Evolutionary conservation across 2,113 vertebrate genomes (phyloP), one percentile per base, ranked within the genome.

Genomic region (Nematolebias whitei): DNA sequence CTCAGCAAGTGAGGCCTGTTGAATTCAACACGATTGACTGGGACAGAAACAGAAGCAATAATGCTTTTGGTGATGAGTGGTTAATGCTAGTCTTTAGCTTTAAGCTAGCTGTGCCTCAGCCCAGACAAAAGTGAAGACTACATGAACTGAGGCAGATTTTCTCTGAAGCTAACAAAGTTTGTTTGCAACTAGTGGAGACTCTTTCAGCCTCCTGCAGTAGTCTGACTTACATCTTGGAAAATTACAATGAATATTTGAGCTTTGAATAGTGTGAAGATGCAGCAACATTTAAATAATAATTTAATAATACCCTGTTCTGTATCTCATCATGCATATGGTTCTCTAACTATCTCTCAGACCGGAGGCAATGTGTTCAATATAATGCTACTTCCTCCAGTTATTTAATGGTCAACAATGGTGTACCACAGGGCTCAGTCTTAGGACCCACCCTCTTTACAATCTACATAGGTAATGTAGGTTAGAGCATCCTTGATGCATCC

Each of bases 1-100:
- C 75, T 86, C 64, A 54, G 56, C 58, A 80, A 85, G 66, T 59
- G 53, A 78, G 57, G 57, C n/a, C 62, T 68, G 71, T 77, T 86
- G 75, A 82, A 86, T 86, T 81, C 87, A 79, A 78, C 76, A 82
- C 83, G 85, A 78, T 73, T 76, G 79, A 87, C 74, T 76, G 82
- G 58, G 62, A 87, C 67, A 71, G 56, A 80, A 73, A 63, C 71
- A 43, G 68, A 70, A 44, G 72, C 54, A 56, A 62, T 59, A 52
- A 64, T 53, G 64, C 71, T 63, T 63, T 22, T 24, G 56, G 70
- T 81, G 83, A 83, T 82, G 53, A 83, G 85, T 78, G 68, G 76
- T 72, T 76, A 62, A 65, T 16, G 73, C 44, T 61, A 7, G 12
- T 38, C 61, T 78, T 81, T 71, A 71, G 76, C 74, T 89, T 63